Conservation (phyloP, 2,888 invertebrate genomes). For the Limnephilus auricula region DNA sequence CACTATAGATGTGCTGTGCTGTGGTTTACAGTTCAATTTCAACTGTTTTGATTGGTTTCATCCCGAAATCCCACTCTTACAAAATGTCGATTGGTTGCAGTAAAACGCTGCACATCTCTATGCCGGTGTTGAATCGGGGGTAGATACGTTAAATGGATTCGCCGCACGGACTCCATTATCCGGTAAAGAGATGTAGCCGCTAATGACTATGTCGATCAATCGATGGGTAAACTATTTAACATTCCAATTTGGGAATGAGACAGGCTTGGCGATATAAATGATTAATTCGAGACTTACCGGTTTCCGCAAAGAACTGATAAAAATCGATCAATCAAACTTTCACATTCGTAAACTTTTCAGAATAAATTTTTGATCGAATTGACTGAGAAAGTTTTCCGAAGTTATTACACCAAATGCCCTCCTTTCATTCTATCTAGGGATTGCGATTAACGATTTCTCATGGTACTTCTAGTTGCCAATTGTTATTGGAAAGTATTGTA, state of each 20-base stretch:
- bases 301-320: background rate
- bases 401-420: background rate
- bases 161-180: background rate
- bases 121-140: background rate
- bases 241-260: too few species aligned
- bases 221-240: background rate
- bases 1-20: too few species aligned
- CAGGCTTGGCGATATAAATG: background rate
- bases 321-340: background rate
- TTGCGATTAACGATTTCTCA: background rate
- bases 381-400: background rate
- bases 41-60: background rate
- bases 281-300: background rate
- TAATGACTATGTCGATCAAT: background rate
- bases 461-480: background rate
- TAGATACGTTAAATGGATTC: background rate
- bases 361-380: background rate
- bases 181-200: background rate
- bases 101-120: background rate
- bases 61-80: background rate
- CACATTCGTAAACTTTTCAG: background rate
- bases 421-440: background rate
- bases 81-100: background rate
- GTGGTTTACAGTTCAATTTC: background rate
- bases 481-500: background rate